These are phyloP conservation scores for Cyclura pinguis DNA, from an alignment of 2,797 vertebrate species.

Conservation along the genomic window DNA sequence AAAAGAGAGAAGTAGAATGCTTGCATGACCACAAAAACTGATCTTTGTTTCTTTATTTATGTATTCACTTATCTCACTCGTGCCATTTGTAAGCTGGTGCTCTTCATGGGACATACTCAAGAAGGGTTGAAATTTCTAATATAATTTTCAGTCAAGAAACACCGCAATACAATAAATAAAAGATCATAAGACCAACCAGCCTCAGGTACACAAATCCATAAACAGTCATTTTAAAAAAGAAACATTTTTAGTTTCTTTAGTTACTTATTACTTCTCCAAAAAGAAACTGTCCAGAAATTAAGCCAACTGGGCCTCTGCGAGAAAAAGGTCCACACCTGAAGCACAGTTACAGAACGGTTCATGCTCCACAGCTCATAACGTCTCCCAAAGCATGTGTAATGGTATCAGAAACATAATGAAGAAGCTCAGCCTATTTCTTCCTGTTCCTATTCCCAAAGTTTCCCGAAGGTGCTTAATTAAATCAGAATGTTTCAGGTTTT, in stretches of 20 bases:
- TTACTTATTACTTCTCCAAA: no score
- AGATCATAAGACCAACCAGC: neutral
- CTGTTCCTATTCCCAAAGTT: neutral
- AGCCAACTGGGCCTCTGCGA: neutral
- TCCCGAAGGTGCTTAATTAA: slow-evolving; percentile 55
- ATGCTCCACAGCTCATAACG: slow-evolving; percentile 32
- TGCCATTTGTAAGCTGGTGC: neutral
- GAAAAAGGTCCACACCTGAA: neutral
- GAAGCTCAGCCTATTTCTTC: slow-evolving; percentile 1
- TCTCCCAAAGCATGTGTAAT: neutral
- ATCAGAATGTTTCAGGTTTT: slow-evolving; percentile 51
- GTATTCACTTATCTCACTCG: no score
- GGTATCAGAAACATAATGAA: neutral
- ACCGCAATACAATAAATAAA: neutral
- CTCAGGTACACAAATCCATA: neutral
- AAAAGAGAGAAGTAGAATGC: neutral
- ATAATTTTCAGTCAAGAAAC: neutral
- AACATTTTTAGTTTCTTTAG: no score
- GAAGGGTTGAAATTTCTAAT: neutral
- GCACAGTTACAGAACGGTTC: neutral
- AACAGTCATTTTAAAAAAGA: neutral
- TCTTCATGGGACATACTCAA: neutral
- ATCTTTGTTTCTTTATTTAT: neutral
- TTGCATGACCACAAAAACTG: neutral
- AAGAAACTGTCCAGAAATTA: neutral